phyloP scores from a whole-genome alignment of 2,113 vertebrate genomes.

The Vulpes lagopus region DNA sequence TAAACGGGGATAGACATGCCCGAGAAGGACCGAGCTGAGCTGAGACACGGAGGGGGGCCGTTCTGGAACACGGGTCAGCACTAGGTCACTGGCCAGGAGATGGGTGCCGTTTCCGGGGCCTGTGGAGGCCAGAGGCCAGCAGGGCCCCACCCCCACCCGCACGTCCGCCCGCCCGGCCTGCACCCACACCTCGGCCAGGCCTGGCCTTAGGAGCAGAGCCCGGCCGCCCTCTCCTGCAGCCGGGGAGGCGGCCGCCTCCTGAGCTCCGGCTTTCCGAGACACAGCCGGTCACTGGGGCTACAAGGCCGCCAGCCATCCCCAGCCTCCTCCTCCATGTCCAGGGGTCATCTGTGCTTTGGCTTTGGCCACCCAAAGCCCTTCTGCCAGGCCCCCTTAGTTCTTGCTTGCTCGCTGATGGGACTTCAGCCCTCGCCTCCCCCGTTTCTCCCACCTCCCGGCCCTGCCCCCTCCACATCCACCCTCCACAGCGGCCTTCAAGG shows the following conservation, averaged over 20 bases:
- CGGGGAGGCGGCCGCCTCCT: fast-evolving
- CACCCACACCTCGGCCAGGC: no score
- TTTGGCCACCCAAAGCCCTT: background rate
- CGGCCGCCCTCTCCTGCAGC: no score
- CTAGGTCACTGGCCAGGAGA: background rate
- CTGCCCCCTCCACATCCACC: fast-evolving
- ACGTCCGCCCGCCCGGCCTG: no score
- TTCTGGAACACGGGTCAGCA: background rate
- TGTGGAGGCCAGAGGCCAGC: background rate
- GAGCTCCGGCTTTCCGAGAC: background rate
- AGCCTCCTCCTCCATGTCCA: background rate
- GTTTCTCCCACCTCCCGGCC: background rate
- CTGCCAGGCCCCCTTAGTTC: background rate
- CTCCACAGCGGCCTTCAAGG: no score
- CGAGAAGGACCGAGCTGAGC: background rate
- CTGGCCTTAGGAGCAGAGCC: no score
- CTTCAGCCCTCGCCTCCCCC: background rate
- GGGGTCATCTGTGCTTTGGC: background rate
- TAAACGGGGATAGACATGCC: background rate
- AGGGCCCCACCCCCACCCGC: no score
- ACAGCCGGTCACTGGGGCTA: background rate
- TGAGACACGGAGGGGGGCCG: background rate
- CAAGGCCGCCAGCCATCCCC: fast-evolving
- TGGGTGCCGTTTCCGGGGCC: background rate
- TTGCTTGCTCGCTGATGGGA: background rate